These are phyloP conservation scores for Leptinotarsa texana DNA, from an alignment of 1,140 invertebrate species.

Conservation along the genomic window DNA sequence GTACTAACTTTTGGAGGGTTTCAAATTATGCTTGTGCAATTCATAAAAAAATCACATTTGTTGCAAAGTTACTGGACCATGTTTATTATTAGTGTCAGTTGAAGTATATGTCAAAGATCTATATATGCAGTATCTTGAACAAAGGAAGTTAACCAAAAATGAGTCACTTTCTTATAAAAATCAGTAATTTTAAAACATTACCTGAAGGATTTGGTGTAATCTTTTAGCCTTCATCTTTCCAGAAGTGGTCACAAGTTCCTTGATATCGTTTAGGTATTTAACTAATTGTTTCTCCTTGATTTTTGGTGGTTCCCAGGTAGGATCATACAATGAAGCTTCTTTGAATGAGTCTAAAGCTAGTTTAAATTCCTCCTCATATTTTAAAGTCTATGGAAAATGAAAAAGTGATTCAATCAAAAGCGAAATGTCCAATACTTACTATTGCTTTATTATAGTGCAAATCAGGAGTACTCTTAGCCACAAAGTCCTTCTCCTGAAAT, in stretches of 20 bases:
- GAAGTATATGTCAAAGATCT: too few relatives aligned
- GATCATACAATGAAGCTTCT: slow-evolving; percentile 70
- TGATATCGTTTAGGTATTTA: slow-evolving; percentile 70
- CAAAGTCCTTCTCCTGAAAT: slow-evolving; percentile 73
- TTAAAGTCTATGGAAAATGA: slow-evolving; percentile 64
- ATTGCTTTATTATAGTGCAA: slow-evolving; percentile 85
- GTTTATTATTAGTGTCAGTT: too few relatives aligned
- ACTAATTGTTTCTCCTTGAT: slow-evolving; percentile 66
- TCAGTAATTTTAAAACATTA: slow-evolving; percentile 38
- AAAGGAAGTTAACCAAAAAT: too few relatives aligned
- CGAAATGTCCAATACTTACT: slow-evolving; percentile 61
- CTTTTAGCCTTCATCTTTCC: slow-evolving; percentile 78
- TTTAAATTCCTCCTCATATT: slow-evolving; percentile 80
- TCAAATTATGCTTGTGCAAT: too few relatives aligned
- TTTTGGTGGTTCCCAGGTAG: slow-evolving; percentile 71
- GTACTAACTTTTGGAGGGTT: too few relatives aligned
- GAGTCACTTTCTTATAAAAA: too few relatives aligned
- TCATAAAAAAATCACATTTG: too few relatives aligned
- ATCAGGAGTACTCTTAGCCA: slow-evolving; percentile 75
- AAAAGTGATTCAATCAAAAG: slow-evolving; percentile 12
- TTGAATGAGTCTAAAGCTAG: slow-evolving; percentile 72
- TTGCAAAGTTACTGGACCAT: too few relatives aligned
- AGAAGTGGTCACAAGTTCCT: slow-evolving; percentile 66
- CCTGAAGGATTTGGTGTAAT: slow-evolving; percentile 68
- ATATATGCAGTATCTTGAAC: too few relatives aligned